Percentiles rank a stretch among this genome's conserved stretches.
phyloP scores from a whole-genome alignment of 2,797 vertebrate genomes.

The Taeniopygia guttata region DNA sequence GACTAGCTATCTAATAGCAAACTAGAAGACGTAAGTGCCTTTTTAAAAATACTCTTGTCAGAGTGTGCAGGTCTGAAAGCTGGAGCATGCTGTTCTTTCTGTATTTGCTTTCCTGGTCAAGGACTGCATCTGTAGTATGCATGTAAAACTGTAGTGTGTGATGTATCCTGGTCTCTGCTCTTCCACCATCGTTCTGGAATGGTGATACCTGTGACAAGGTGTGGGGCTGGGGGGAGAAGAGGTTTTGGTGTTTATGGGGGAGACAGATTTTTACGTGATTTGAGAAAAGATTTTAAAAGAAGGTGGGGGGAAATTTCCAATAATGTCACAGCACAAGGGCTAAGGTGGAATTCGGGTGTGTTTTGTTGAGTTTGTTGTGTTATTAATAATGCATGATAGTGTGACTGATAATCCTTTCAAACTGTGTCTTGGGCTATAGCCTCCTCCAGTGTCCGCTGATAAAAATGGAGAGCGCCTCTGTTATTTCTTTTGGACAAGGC shows the following conservation, averaged over 20 bases:
- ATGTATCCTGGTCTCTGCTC: not conserved
- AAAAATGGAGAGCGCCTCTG: not conserved
- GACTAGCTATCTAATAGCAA: not conserved
- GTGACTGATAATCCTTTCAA: not conserved
- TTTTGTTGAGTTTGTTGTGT: conserved; percentile 32
- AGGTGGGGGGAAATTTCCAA: not conserved
- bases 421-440: not conserved
- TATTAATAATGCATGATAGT: not conserved
- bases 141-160: not conserved
- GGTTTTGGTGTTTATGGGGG: not conserved
- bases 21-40: not conserved
- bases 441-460: not conserved
- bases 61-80: not conserved
- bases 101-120: not conserved
- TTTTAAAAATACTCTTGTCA: not conserved
- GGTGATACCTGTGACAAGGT: not conserved
- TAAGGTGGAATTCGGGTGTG: not conserved
- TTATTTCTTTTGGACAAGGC: conserved; percentile 19
- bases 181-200: not conserved
- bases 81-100: not conserved
- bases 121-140: not conserved
- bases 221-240: not conserved
- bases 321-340: not conserved
- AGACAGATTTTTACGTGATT: not conserved
- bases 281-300: not conserved